phyloP scores from a whole-genome alignment of 2,888 invertebrate genomes.

The Drosophila mimetica region DNA sequence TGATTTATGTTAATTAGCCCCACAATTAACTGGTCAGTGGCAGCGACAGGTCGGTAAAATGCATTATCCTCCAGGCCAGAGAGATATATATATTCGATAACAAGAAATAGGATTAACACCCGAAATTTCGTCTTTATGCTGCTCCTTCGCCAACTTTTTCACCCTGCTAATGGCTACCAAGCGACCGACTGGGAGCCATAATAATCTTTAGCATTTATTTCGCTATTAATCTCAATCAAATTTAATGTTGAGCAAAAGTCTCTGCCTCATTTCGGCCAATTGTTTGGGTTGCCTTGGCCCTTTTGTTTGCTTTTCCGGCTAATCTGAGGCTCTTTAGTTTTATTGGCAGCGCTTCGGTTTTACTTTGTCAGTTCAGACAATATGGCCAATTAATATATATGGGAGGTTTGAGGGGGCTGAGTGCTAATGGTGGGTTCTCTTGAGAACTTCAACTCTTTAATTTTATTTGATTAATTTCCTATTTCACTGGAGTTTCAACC shows the following conservation, averaged over 20 bases:
- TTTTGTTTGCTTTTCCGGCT: constrained; percentile 32
- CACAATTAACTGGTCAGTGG: constrained; percentile 54
- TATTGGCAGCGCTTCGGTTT: constrained; percentile 58
- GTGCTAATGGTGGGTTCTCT: not conserved
- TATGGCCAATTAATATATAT: constrained; percentile 38
- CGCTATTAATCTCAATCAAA: constrained; percentile 80
- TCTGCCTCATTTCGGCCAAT: constrained; percentile 27
- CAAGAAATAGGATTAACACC: constrained; percentile 48
- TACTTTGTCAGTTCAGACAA: constrained; percentile 51
- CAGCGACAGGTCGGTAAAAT: constrained; percentile 37
- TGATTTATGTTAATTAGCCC: constrained; percentile 72
- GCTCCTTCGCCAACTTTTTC: not conserved
- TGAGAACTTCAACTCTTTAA: not conserved
- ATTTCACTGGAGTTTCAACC: not conserved
- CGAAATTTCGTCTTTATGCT: constrained; percentile 6
- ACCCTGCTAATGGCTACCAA: constrained; percentile 35
- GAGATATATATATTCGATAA: constrained; percentile 26
- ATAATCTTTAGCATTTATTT: constrained; percentile 78
- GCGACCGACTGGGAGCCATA: constrained; percentile 54
- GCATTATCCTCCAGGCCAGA: constrained; percentile 41
- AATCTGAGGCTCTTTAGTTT: constrained; percentile 68
- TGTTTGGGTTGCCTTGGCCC: constrained; percentile 45
- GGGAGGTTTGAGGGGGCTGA: not conserved
- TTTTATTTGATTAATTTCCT: not conserved
- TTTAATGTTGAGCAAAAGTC: constrained; percentile 64